Conservation (phyloP, 2,797 vertebrate genomes). For the Cryptoprocta ferox region DNA sequence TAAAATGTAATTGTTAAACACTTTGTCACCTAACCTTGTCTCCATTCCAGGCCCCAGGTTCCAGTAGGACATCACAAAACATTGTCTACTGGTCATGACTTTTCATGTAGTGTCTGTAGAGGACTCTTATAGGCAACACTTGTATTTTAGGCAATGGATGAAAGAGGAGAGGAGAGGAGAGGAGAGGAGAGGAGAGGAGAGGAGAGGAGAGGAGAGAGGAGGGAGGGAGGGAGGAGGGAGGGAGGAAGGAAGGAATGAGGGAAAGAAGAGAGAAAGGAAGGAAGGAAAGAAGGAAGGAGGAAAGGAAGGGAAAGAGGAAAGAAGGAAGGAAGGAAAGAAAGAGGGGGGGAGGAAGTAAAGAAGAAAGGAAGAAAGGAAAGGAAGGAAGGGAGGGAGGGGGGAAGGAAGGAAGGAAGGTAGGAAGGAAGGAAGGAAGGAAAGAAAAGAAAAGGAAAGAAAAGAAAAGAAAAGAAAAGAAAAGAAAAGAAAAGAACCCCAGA, state of each 20-base stretch:
- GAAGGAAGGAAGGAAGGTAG: too few species aligned
- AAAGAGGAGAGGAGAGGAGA: background rate
- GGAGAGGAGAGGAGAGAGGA: accelerated
- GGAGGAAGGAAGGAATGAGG: too few species aligned
- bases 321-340: background rate
- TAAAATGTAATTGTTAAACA: background rate
- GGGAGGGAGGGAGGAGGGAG: accelerated
- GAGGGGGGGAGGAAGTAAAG: too few species aligned
- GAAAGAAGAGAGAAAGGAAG: too few species aligned
- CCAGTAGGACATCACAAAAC: background rate
- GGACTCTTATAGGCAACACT: background rate
- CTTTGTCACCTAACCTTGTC: background rate
- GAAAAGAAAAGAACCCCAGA: background rate
- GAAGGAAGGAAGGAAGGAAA: too few species aligned
- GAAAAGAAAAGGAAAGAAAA: too few species aligned
- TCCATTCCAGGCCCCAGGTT: background rate
- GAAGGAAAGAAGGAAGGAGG: accelerated
- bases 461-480: too few species aligned
- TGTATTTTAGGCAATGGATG: background rate
- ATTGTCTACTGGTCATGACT: background rate
- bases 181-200: too few species aligned
- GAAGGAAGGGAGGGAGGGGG: too few species aligned
- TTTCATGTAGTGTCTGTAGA: background rate
- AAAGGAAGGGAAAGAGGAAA: too few species aligned
- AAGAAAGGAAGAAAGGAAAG: too few species aligned